Evolutionary conservation across 2,797 vertebrate species (phyloP), one percentile per base, ranked within the genome.

Genomic region (Chelon labrosus): DNA sequence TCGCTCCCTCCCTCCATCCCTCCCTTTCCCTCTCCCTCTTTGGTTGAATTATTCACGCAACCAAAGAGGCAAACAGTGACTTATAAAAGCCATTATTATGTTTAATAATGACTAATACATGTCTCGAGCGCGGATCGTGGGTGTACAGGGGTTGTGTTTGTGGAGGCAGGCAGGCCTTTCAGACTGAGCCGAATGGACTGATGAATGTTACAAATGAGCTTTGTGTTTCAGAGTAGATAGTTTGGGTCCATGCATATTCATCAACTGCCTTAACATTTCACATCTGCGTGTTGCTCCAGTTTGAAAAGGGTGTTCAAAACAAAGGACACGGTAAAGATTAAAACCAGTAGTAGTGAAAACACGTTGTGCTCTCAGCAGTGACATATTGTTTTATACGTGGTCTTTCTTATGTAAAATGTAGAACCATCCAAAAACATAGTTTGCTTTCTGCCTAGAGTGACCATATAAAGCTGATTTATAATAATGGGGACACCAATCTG

Each of bases 1-100:
- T 65, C 70, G 66, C 64, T 46, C 67, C 64, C 46, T 42, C 25
- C 49, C 77, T 62, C 70, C 68, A 59, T 47, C 67, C 64, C 42
- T 42, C 31, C 52, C 78, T 58, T 61, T 46, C 47, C 57, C 57
- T 47, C 14, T 50, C 74, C 60, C 64, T 56, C 71, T 74, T 52
- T 56, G 67, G 71, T 71, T 95, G 87, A 95, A 95, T 95, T 88
- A 95, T 95, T 94, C 90, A 95, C 84, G 5, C 58, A 77, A 86
- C 77, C 85, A 84, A 92, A 91, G 91, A 93, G 89, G 90, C 87
- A 80, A 87, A 85, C 77, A 42, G 85, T 80, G 86, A 91, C 93
- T 94, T 90, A 86, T 94, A 92, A 94, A 94, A 94, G 93, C 93
- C 93, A 92, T 94, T 93, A 93, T 94, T 94, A 92, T 93, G 89